Evolutionary conservation across 2,113 vertebrate genomes (phyloP), one percentile per base, ranked within the genome.

Genomic region (Tragelaphus scriptus): DNA sequence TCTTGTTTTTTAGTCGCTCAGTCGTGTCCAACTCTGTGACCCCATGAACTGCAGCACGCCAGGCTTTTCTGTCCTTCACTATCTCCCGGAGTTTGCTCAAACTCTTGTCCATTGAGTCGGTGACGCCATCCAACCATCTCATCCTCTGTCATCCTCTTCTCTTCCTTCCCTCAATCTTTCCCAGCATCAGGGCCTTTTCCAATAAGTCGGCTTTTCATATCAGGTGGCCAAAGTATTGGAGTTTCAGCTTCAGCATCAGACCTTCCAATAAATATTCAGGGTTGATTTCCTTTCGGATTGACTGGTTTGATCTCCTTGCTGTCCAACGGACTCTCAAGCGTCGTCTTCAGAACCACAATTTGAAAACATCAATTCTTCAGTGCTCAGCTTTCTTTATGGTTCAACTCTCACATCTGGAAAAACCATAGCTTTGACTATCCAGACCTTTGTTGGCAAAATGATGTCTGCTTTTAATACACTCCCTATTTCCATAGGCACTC

Each of bases 81-180:
- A 7, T 25, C 71, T 75, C 21, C 21, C 0, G 0, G 5, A 75
- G 36, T 25, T 36, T 25, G 19, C 71, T 40, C 71, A 7, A 75
- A 44, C 6, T 12, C 71, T 7, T 44, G 36, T 44, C 71, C 36
- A 44, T 2, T 14, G 11, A 75, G 36, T 44, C 11, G 0, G 71
- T 75, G 71, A 75, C 44, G 21, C 71, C 71, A 40, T 44, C 71
- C 19, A 44, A 44, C 21, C 36, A 25, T 75, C 36, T 75, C 71
- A 26, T 44, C 71, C 6, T 14, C 71, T 75, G 11, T 75, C 71
- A 44, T 75, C 71, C 71, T 19, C 36, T 44, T 75, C 11, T 44
- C 71, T 6, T 75, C 23, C 6, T 44, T 36, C 36, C 36, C 36
- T 75, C 71, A 75, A 44, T 44, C 71, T 75, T 75, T 26, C 36